Evolutionary conservation across 2,113 vertebrate genomes (phyloP), one percentile per base, ranked within the genome.

Genomic region (Alligator sinensis): DNA sequence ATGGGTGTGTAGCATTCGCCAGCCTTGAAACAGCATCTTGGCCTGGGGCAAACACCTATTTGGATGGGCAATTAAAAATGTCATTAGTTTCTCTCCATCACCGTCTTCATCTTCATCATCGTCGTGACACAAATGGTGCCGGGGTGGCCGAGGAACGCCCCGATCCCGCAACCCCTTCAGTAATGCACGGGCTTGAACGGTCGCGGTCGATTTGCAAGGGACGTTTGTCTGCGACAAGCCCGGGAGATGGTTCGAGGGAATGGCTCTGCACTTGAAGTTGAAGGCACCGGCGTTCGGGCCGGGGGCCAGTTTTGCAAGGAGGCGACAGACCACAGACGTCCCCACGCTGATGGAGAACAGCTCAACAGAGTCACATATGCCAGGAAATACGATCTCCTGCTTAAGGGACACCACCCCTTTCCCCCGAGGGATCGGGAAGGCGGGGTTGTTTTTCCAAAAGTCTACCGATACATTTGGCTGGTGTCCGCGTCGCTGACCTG

Each of bases 1-100:
- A 27, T 27, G 9, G 47, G 47, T 47, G 47, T 47, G 8, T 47
- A 47, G 47, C 47, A 47, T 47, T 47, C 47, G 9, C 7, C 47
- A 47, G 47, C 47, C 47, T 47, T 9, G 47, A 47, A 47, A 47
- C 6, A 9, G 47, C 47, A 47, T 47, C 47, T 47, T 47, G 28
- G 90, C 75, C 80, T 91, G 82, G 92, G 95, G 94, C 92, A 96
- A 94, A 92, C 80, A 47, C 92, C 13, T 76, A 21, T 25, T 87
- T 89, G 94, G 77, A 70, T 92, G 84, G 92, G 47, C 2, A n/a
- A 78, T 47, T 19, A 22, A 64, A 70, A 92, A 80, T 85, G 76
- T 77, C 86, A 80, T 64, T 96, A 80, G 77, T 89, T 17, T 13
- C 47, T 92, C 87, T 68, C 92, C 2, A 3, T 81, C 80, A 78